Evolutionary conservation across 2,113 vertebrate genomes (phyloP), one percentile per base, ranked within the genome.

Genomic region (Psilopsiagon aymara): DNA sequence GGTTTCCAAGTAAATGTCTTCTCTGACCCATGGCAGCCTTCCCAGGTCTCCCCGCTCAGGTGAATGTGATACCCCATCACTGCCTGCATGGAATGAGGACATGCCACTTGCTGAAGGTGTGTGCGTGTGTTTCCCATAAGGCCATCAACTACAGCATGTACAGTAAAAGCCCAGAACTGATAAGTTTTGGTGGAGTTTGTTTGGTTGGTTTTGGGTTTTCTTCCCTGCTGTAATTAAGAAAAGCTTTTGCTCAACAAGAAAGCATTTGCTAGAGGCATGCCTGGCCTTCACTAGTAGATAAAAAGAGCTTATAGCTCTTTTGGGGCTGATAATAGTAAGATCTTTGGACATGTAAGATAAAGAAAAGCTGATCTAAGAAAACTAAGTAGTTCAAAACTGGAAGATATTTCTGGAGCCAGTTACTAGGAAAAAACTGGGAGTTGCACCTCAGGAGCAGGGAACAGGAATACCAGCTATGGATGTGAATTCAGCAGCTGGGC

Each of bases 41-140:
- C 14, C 31, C 0, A 0, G 31, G 24, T 39, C 25, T 35, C 44
- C 67, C 27, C 0, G 0, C 11, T 5, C 0, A 69, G 73, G 46
- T 19, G 57, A 2, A 24, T 5, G 7, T 3, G 1, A 27, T 4
- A 16, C 13, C 31, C 55, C 33, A n/a, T 59, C 20, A 2, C 33
- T n/a, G 33, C 20, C 33, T 59, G 33, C 33, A 23, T 7, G 20
- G 55, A 59, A 15, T 59, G 20, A 41, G 46, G 64, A 57, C 2
- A 3, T 28, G 14, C 9, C n/a, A 39, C 39, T 7, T 53, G 37
- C 31, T 80, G 59, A 59, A 83, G 29, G 17, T 18, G 12, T n/a
- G 24, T 13, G 55, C 2, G 20, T 79, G 17, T 3, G 1, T 76
- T 53, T 62, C 23, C 27, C 46, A 28, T 70, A 28, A 62, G 53